phyloP scores from a whole-genome alignment of 2,888 invertebrate species.

The Lycophotia porphyrea region DNA sequence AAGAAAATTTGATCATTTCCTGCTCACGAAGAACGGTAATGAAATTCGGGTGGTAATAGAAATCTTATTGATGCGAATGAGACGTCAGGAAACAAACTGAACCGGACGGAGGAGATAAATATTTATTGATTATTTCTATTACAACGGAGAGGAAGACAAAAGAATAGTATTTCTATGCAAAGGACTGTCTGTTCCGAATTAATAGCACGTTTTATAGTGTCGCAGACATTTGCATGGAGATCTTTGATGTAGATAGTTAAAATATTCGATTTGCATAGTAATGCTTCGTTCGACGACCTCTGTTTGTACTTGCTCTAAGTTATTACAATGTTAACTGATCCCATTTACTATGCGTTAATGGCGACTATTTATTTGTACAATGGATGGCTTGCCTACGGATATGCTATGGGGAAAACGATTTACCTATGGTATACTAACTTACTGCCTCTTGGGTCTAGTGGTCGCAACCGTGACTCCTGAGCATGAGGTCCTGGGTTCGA shows the following conservation, averaged over 20 bases:
- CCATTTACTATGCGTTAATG: slow-evolving; percentile 22
- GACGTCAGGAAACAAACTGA: slow-evolving; percentile 66
- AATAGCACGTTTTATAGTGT: slow-evolving; percentile 63
- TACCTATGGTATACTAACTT: neutral
- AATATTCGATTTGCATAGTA: slow-evolving; percentile 63
- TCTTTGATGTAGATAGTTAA: slow-evolving; percentile 60
- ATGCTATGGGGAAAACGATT: neutral
- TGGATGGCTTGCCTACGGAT: neutral
- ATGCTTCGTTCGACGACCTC: slow-evolving; percentile 34
- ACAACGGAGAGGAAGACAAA: slow-evolving; percentile 58
- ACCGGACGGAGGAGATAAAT: slow-evolving; percentile 65
- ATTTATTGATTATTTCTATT: slow-evolving; percentile 70
- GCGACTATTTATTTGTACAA: slow-evolving; percentile 3
- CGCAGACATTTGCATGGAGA: slow-evolving; percentile 55
- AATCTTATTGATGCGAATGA: slow-evolving; percentile 67
- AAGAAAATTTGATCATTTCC: slow-evolving; percentile 62
- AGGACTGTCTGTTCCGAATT: slow-evolving; percentile 57
- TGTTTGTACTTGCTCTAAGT: slow-evolving; percentile 47
- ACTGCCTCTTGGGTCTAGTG: neutral
- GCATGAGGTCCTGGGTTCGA: too few relatives aligned
- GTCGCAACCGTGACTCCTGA: too few relatives aligned
- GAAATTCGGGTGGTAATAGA: slow-evolving; percentile 67
- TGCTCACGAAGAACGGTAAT: slow-evolving; percentile 57
- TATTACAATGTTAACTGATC: slow-evolving; percentile 28
- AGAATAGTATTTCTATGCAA: slow-evolving; percentile 67